Conservation (phyloP, 2,888 invertebrate species). For the Amphipyra berbera region DNA sequence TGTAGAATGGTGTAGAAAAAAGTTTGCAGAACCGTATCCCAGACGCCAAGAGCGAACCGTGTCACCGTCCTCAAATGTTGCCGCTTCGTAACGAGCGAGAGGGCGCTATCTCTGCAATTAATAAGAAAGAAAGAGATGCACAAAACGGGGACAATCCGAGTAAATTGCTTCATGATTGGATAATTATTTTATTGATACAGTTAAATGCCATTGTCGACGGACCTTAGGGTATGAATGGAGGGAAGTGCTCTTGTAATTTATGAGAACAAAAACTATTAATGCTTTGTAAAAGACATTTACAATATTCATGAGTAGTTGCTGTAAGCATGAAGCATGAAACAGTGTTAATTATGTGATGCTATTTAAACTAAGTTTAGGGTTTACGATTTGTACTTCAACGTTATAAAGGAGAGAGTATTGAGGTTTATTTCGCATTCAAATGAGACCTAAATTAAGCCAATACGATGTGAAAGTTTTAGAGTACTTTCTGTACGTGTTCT, state of each 20-base stretch:
- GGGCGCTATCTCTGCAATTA: conserved; percentile 35
- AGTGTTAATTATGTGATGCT: conserved; percentile 24
- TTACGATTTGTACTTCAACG: conserved; percentile 14
- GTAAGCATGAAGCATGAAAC: conserved; percentile 33
- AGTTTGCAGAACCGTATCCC: conserved; percentile 62
- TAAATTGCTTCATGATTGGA: conserved; percentile 88
- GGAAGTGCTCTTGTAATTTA: conserved; percentile 67
- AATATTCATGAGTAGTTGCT: conserved; percentile 24
- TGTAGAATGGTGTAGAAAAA: conserved; percentile 35
- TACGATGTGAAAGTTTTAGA: conserved; percentile 9
- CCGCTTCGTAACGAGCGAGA: conserved; percentile 69
- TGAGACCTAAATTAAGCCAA: conserved; percentile 12
- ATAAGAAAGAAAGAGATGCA: conserved; percentile 62
- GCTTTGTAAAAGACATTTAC: conserved; percentile 18
- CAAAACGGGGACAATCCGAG: conserved; percentile 76
- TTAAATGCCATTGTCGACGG: conserved; percentile 79
- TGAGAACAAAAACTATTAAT: conserved; percentile 52
- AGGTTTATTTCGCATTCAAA: conserved; percentile 13
- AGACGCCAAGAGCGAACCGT: conserved; percentile 73
- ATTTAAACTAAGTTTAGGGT: conserved; percentile 6
- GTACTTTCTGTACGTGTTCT: background rate
- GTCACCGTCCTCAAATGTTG: conserved; percentile 78
- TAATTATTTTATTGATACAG: conserved; percentile 89
- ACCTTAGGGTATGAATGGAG: conserved; percentile 67
- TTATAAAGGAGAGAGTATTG: conserved; percentile 1